These are phyloP conservation scores for Oriolus oriolus DNA, from an alignment of 2,113 vertebrate genomes.

Conservation along the genomic window DNA sequence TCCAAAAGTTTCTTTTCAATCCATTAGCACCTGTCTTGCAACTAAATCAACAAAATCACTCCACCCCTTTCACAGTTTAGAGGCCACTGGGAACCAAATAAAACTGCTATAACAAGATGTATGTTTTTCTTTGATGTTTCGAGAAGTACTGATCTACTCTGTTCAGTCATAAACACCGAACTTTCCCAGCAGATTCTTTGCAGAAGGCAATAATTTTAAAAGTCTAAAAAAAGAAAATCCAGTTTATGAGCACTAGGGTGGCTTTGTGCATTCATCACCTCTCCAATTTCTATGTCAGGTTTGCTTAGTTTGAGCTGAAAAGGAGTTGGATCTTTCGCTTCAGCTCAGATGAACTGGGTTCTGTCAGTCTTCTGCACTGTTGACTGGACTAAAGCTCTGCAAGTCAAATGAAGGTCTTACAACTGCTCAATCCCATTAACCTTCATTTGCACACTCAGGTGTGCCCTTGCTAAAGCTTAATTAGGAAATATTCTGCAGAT, in stretches of 20 bases:
- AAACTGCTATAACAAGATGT: neutral
- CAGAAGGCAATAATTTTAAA: neutral
- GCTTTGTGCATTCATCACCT: neutral
- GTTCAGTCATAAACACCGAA: neutral
- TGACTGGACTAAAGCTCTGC: neutral
- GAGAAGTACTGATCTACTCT: neutral
- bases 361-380: neutral
- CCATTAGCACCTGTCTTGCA: neutral
- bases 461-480: neutral
- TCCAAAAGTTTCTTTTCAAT: neutral
- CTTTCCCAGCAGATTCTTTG: neutral
- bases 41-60: neutral
- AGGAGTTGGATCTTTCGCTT: neutral
- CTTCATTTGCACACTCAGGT: neutral
- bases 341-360: neutral
- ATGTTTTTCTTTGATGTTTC: neutral
- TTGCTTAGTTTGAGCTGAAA: neutral
- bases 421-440: slow-evolving; percentile 29
- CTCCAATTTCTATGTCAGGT: neutral
- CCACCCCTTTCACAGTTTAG: neutral
- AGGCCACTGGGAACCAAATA: neutral
- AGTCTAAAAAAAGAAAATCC: neutral
- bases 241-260: neutral
- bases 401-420: slow-evolving; percentile 2
- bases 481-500: neutral